Evolutionary conservation across 2,888 invertebrate genomes (phyloP).

Genomic region (Prosapia bicincta): DNA sequence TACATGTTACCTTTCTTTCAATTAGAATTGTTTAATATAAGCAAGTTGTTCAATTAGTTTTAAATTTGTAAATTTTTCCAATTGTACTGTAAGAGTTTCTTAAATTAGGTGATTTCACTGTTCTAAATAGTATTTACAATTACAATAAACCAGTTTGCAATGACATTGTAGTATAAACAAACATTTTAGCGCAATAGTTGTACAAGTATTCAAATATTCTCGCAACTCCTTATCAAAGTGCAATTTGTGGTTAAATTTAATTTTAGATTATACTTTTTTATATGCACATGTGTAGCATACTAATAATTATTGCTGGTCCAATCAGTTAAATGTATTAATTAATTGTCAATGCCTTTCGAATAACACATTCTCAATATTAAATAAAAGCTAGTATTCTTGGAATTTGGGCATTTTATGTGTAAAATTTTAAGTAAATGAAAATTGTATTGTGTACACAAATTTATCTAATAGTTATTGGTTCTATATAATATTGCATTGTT

Average conservation of each 20-base stretch:
- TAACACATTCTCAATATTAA: conserved; percentile 6
- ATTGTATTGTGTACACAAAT: background rate
- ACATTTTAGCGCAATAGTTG: background rate
- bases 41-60: background rate
- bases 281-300: no score
- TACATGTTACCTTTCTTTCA: background rate
- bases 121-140: background rate
- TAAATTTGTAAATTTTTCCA: background rate
- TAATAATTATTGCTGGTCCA: background rate
- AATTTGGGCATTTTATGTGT: background rate
- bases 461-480: background rate
- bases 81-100: background rate
- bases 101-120: background rate
- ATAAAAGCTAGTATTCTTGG: conserved; percentile 3
- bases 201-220: background rate
- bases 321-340: background rate
- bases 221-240: background rate
- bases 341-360: conserved; percentile 6
- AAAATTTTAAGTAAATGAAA: background rate
- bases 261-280: background rate
- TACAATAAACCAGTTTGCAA: background rate
- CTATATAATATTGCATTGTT: background rate
- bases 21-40: background rate
- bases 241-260: background rate
- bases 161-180: background rate